phyloP scores from a whole-genome alignment of 2,113 vertebrate genomes.

The Oncorhynchus gorbuscha region DNA sequence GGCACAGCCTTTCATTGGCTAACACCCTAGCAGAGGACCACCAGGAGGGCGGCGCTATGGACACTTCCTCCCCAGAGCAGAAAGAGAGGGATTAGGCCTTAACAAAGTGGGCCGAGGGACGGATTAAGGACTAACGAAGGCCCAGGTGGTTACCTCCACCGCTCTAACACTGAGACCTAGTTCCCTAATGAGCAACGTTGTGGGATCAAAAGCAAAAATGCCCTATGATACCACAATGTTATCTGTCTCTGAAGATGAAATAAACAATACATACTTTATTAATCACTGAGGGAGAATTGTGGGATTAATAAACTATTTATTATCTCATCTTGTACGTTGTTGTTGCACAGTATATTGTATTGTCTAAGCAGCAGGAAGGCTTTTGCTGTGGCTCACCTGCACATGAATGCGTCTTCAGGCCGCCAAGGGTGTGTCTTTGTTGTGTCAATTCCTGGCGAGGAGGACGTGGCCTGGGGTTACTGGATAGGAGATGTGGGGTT shows the following conservation, averaged over 20 bases:
- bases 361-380: slow-evolving; percentile 30
- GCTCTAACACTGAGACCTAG: slow-evolving; percentile 10
- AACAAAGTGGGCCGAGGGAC: slow-evolving; percentile 47
- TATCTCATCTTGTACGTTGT: neutral
- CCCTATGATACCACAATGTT: neutral
- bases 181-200: slow-evolving; percentile 24
- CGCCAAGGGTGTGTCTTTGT: neutral
- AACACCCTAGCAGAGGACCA: slow-evolving; percentile 32
- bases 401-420: slow-evolving; percentile 20
- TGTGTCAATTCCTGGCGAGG: slow-evolving; percentile 27
- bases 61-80: slow-evolving; percentile 45
- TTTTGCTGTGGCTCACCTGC: slow-evolving; percentile 46
- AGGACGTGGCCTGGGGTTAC: slow-evolving; percentile 35
- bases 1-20: slow-evolving; percentile 31
- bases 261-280: too few relatives aligned
- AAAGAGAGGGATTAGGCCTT: slow-evolving; percentile 42
- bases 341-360: neutral
- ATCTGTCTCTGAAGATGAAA: neutral
- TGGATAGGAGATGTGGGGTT: slow-evolving; percentile 32
- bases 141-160: slow-evolving; percentile 36
- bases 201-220: slow-evolving; percentile 33
- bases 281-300: too few relatives aligned
- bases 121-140: slow-evolving; percentile 48
- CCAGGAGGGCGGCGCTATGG: slow-evolving; percentile 63
- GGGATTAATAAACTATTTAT: too few relatives aligned